Evolutionary conservation across 2,797 vertebrate species (phyloP).

Genomic region (Synaphobranchus kaupii): DNA sequence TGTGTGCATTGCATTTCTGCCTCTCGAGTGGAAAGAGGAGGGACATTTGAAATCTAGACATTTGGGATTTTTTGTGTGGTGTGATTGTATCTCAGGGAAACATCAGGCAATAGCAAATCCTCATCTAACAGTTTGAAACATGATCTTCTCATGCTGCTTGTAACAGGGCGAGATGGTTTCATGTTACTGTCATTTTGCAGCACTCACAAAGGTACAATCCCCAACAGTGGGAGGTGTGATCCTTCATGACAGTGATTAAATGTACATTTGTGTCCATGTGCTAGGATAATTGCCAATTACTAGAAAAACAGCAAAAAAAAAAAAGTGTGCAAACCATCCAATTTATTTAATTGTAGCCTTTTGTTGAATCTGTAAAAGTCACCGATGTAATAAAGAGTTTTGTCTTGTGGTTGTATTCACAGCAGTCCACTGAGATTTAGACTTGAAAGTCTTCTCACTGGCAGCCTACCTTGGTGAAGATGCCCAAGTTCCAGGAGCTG

Average conservation of each 20-base stretch:
- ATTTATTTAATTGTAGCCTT: neutral
- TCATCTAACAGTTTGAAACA: neutral
- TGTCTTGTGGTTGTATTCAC: slow-evolving; percentile 22
- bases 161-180: neutral
- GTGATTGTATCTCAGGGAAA: neutral
- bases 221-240: neutral
- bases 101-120: neutral
- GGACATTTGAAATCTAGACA: neutral
- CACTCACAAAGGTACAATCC: neutral
- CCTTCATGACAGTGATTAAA: neutral
- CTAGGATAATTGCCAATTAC: neutral
- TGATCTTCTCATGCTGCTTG: neutral
- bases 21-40: neutral
- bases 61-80: neutral
- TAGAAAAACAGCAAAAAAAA: neutral
- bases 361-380: neutral
- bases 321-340: neutral
- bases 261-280: neutral
- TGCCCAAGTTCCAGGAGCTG: slow-evolving; percentile 44
- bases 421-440: slow-evolving; percentile 27
- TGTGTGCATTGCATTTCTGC: neutral
- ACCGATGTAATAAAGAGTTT: neutral
- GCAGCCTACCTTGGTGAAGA: slow-evolving; percentile 26
- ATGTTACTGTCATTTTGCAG: neutral
- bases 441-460: slow-evolving; percentile 1